phyloP scores from a whole-genome alignment of 1,140 invertebrate species.

The Panonychus citri region DNA sequence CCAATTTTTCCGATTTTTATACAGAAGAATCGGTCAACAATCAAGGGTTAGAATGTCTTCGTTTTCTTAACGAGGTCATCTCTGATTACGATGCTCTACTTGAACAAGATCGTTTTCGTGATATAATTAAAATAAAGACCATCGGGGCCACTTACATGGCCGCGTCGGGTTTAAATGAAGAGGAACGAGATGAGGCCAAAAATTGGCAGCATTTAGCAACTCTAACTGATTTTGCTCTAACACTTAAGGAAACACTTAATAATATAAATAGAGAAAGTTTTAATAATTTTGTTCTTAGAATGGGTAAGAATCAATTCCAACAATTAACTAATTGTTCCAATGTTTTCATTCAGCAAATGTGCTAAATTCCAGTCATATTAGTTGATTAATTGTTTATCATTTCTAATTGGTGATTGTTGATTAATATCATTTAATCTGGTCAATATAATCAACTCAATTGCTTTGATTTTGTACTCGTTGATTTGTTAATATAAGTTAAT shows the following conservation, averaged over 20 bases:
- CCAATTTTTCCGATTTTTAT: slow-evolving; percentile 82
- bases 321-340: no score
- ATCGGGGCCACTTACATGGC: slow-evolving; percentile 96
- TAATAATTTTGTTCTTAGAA: slow-evolving; percentile 78
- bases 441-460: no score
- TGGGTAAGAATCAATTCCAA: slow-evolving; percentile 30
- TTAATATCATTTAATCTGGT: no score
- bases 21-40: slow-evolving; percentile 86
- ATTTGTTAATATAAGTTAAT: no score
- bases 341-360: no score
- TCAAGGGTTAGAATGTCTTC: slow-evolving; percentile 77
- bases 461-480: no score
- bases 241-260: slow-evolving; percentile 62
- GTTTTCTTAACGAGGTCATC: slow-evolving; percentile 92
- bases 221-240: slow-evolving; percentile 69
- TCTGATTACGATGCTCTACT: slow-evolving; percentile 84
- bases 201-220: slow-evolving; percentile 59
- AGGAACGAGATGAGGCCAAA: slow-evolving; percentile 33
- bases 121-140: slow-evolving; percentile 89
- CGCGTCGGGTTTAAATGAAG: slow-evolving; percentile 56
- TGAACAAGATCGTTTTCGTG: slow-evolving; percentile 52
- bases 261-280: slow-evolving; percentile 83
- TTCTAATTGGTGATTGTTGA: no score
- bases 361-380: no score
- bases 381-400: no score